These are phyloP conservation scores for Oenanthe oenanthe DNA, from an alignment of 2,113 vertebrate species.

Conservation along the genomic window DNA sequence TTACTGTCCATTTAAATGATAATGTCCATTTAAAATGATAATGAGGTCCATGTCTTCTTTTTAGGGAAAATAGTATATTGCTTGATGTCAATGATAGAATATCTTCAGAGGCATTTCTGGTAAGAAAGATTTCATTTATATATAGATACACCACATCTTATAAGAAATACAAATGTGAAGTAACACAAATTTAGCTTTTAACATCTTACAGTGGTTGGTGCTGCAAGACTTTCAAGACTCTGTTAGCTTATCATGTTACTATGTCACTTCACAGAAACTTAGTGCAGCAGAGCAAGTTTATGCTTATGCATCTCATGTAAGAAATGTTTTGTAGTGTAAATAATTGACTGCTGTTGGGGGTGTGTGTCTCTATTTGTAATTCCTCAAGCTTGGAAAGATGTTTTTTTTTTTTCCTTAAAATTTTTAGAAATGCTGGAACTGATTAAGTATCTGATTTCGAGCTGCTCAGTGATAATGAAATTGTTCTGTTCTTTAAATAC, in stretches of 20 bases:
- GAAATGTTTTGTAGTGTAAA: neutral
- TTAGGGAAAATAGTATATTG: conserved; percentile 75
- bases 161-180: neutral
- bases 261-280: neutral
- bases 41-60: conserved; percentile 51
- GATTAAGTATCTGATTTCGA: neutral
- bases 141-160: neutral
- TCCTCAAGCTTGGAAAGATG: neutral
- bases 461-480: neutral
- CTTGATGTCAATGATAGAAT: conserved; percentile 61
- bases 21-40: neutral
- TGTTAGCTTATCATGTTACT: neutral
- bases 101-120: conserved; percentile 72
- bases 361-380: neutral
- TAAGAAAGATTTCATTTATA: conserved; percentile 52
- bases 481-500: conserved; percentile 55
- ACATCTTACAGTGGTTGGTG: fast-evolving
- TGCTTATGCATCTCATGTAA: neutral
- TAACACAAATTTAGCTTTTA: neutral
- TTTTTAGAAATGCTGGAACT: neutral
- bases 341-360: neutral
- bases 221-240: neutral
- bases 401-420: neutral
- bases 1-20: neutral
- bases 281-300: neutral